Conservation (phyloP, 2,113 vertebrate genomes). For the Geococcyx californianus region DNA sequence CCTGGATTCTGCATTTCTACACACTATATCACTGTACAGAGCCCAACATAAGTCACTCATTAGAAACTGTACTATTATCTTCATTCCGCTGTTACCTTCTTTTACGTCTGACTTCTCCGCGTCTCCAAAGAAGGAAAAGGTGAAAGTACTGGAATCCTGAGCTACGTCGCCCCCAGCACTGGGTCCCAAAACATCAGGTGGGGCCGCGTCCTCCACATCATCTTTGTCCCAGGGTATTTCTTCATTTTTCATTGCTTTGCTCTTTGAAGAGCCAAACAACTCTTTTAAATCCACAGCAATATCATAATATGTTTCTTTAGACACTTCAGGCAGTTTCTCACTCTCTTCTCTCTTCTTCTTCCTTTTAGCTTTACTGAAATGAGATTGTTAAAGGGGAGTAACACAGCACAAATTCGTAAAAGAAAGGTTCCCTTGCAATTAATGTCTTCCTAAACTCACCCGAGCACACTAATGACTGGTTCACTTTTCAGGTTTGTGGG, state of each 20-base stretch:
- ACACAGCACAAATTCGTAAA: neutral
- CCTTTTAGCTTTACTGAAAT: conserved; percentile 78
- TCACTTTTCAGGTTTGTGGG: neutral
- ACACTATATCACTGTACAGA: neutral
- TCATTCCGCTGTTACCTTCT: conserved; percentile 63
- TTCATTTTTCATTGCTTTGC: conserved; percentile 9
- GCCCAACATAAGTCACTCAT: neutral
- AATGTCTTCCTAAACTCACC: neutral
- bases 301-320: conserved; percentile 85
- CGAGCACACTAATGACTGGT: neutral
- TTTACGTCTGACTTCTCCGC: neutral
- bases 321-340: conserved; percentile 86
- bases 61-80: neutral
- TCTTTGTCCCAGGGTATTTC: conserved; percentile 32
- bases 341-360: conserved; percentile 84
- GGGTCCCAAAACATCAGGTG: neutral
- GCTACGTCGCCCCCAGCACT: neutral
- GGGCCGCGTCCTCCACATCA: neutral
- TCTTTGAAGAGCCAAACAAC: conserved; percentile 76
- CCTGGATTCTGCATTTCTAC: neutral
- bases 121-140: conserved; percentile 89
- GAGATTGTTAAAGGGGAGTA: neutral
- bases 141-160: conserved; percentile 73
- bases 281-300: conserved; percentile 84
- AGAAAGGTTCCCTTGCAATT: neutral